Evolutionary conservation across 1,140 invertebrate genomes (phyloP), one percentile per base, ranked within the genome.

Genomic region (Acyrthosiphon pisum): DNA sequence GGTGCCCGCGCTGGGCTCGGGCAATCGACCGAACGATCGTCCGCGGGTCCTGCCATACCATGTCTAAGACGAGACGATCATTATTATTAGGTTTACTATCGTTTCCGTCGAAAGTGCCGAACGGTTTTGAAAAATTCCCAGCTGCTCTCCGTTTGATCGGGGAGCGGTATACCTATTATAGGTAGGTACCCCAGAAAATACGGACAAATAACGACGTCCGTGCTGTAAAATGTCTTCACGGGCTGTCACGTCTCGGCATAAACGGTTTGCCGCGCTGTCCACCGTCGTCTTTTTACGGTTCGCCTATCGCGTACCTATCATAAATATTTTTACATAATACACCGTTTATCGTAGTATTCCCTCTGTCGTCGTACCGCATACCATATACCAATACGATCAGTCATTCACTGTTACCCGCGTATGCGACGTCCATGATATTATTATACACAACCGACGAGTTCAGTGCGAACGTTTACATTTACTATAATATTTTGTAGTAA

Each of bases 221-320:
- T 18, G 30, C 30, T 18, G 83, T 86, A 46, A 53, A 86, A 41
- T 86, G 23, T 86, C 23, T 86, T 86, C 41, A 46, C 83, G 83
- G 83, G 41, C 83, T 86, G 41, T 86, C 83, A 86, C 23, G 83
- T 86, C 22, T 86, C 9, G 4, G 9, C 9, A 30, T 44, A 46
- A 86, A 86, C 83, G 23, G 23, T 86, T 84, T 23, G 76, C n/a
- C 76, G n/a, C 76, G 35, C 35, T 37, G 35, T 35, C 35, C 14
- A 37, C 35, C 35, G 22, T 37, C 37, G 37, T 90, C 89, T 53
- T 23, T 90, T 90, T 90, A 90, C 89, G 53, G 89, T 90, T 9
- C 53, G 50, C 56, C 20, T 68, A 68, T 41, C 53, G 8, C 20
- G 53, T 86, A 26, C 20, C 4, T 50, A 50, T 44, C 41, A 83